These are phyloP conservation scores for Acleris literana DNA, from an alignment of 2,888 invertebrate species.

Conservation along the genomic window DNA sequence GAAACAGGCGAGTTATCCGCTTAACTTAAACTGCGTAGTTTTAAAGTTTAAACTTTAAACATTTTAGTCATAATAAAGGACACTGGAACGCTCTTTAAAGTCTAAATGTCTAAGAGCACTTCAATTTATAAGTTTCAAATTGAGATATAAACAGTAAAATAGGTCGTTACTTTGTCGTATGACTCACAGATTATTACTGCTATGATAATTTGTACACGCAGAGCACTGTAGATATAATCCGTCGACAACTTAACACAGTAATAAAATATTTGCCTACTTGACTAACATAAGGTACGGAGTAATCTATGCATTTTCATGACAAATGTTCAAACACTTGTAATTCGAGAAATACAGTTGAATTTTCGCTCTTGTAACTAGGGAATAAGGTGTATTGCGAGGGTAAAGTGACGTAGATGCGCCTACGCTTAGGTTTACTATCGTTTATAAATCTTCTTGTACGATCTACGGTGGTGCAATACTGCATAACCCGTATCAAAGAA, in stretches of 20 bases:
- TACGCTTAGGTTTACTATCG: conserved; percentile 33
- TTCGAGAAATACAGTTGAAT: conserved; percentile 8
- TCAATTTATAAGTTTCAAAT: conserved; percentile 4
- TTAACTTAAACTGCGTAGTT: no score
- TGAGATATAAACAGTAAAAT: conserved; percentile 25
- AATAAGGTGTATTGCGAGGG: conserved; percentile 5
- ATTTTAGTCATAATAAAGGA: no score
- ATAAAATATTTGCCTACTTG: conserved; percentile 60
- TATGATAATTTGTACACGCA: conserved; percentile 49
- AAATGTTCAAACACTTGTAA: conserved; percentile 60
- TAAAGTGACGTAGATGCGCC: conserved; percentile 26
- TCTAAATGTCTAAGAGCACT: no score
- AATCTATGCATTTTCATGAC: conserved; percentile 64
- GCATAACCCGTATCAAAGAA: conserved; percentile 11
- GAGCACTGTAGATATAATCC: conserved; percentile 58
- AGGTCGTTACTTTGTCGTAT: conserved; percentile 11
- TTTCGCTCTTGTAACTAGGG: neutral
- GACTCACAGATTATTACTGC: conserved; percentile 45
- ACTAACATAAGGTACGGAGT: conserved; percentile 52
- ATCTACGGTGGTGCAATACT: conserved; percentile 34
- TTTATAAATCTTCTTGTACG: conserved; percentile 37
- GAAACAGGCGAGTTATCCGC: no score
- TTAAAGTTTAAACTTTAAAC: no score
- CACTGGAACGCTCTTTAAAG: no score
- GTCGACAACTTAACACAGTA: conserved; percentile 48